Evolutionary conservation across 2,888 invertebrate genomes (phyloP), one percentile per base, ranked within the genome.

Genomic region (Cartodere bifasciata): DNA sequence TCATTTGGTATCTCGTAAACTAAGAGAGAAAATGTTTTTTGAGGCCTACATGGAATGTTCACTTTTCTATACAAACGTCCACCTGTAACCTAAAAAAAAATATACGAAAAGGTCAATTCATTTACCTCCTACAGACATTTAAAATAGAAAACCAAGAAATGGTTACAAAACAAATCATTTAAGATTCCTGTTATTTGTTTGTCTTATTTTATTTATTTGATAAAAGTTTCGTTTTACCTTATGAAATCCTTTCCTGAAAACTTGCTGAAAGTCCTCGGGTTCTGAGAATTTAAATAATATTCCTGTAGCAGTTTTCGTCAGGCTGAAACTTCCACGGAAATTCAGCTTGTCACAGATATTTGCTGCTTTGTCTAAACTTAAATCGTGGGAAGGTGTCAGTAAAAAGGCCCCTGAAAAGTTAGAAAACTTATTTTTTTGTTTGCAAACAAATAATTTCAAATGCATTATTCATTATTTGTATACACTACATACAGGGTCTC

Each of bases 331-430:
- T 31, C 84, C 84, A 49, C 81, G 77, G 63, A 86, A 84, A 63
- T 79, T 83, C 74, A 86, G 81, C 59, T 85, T 85, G 67, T 86
- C 86, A 63, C 84, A 84, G 51, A 86, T 83, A 46, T 78, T 67
- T 23, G 83, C 81, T 2, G 85, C 85, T 44, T 84, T 82, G 62
- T 86, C 85, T 72, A 86, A 75, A 53, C 78, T 82, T 46, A 86
- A 67, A 52, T 86, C 85, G 62, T 84, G 82, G 30, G 84, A 84
- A 23, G 86, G 86, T 25, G 86, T 86, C 46, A 86, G 66, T 28
- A 86, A 72, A 58, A 86, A 86, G 22, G 85, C 85, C 28, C 76
- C 76, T 63, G 51, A 46, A 60, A 48, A 40, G n/a, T n/a, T n/a
- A n/a, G n/a, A n/a, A n/a, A n/a, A n/a, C n/a, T n/a, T n/a, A n/a